Base-by-base conservation (phyloP, 2,113 vertebrate genomes). In the Gavia stellata region DNA sequence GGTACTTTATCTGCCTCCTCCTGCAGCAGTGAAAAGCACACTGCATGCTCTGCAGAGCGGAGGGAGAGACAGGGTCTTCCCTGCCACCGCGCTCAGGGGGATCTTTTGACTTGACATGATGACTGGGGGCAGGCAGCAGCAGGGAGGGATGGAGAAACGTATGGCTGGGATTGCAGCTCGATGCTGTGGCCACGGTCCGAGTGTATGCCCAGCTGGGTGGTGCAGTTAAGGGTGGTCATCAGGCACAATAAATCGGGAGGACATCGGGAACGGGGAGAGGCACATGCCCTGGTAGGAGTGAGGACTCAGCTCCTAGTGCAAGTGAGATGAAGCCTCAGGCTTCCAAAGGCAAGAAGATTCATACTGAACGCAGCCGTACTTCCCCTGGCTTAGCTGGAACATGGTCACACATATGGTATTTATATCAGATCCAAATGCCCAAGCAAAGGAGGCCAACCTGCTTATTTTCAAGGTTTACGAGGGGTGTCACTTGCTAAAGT, bases 281-380 rank as follows among this genome's bases (percentile, higher is more conserved):
- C 6, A 1, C 7, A 2, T 66, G 45, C 52, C 67, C 47, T 53
- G 47, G n/a, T 18, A 45, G 58, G 61, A 53, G n/a, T 1, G 1
- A 56, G 53, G 44, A 19, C 85, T 77, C 24, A 2, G 47, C 67
- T 92, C 72, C 67, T 21, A 1, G 63, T 77, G 25, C 33, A 17
- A 45, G 59, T 28, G n/a, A 58, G 55, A 17, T 8, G 55, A 75
- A 91, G 19, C 26, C 58, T 77, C 26, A 44, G 44, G 10, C 63
- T 68, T 91, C 25, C 88, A 66, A 49, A 81, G 38, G 81, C 70
- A 45, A 50, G 74, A n/a, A 49, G 23, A 28, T 14, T 55, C 65
- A 3, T 40, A 3, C 74, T 36, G 42, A 74, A 34, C 0, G 0
- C 52, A 25, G 34, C 40, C 0, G 0, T 38, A 1, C 34, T 74